These are phyloP conservation scores for Drosophila gunungcola DNA, from an alignment of 1,140 invertebrate species.

Conservation along the genomic window DNA sequence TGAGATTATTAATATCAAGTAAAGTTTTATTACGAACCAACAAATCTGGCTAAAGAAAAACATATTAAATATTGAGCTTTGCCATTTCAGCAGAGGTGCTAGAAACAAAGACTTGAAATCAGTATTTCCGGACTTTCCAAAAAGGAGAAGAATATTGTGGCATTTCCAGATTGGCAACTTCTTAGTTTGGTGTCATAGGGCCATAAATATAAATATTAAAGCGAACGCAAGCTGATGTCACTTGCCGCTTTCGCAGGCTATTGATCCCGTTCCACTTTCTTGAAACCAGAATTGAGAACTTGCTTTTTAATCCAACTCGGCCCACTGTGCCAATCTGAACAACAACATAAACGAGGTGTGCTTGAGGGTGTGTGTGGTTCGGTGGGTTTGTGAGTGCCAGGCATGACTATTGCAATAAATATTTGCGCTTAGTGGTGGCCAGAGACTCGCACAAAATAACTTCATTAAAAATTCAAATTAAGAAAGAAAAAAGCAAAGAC, in stretches of 20 bases:
- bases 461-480: slow-evolving; percentile 81
- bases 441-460: slow-evolving; percentile 62
- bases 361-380: slow-evolving; percentile 15
- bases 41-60: neutral
- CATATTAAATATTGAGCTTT: no score
- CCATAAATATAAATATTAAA: slow-evolving; percentile 38
- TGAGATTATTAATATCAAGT: no score
- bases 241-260: slow-evolving; percentile 31
- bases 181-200: slow-evolving; percentile 23
- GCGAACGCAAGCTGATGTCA: slow-evolving; percentile 31
- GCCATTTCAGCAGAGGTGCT: no score
- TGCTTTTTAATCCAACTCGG: slow-evolving; percentile 19
- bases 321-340: slow-evolving; percentile 27
- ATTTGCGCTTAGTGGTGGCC: slow-evolving; percentile 72
- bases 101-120: neutral
- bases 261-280: slow-evolving; percentile 50
- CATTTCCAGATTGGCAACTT: slow-evolving; percentile 10
- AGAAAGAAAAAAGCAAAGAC: slow-evolving; percentile 42
- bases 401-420: slow-evolving; percentile 80
- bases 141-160: neutral
- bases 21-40: no score
- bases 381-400: slow-evolving; percentile 30
- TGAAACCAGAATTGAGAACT: slow-evolving; percentile 38
- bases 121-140: neutral
- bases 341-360: slow-evolving; percentile 22